Percentiles rank a stretch among this genome's conserved stretches.
Evolutionary conservation across 2,888 invertebrate species (phyloP).

Genomic region (Craniophora ligustri): DNA sequence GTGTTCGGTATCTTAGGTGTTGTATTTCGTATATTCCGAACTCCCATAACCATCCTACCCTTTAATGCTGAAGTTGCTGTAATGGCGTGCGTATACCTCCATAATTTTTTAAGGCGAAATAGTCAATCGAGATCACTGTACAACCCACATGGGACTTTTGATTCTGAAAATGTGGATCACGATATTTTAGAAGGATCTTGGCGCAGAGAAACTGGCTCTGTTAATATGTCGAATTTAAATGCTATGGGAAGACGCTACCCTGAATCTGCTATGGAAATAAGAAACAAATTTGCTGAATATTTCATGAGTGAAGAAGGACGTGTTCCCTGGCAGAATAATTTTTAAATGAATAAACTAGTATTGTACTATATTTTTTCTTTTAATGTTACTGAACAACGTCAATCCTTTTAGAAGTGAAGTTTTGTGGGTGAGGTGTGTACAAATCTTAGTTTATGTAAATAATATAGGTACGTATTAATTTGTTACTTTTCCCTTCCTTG

Average conservation of each 20-base stretch:
- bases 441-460: slow-evolving; percentile 6
- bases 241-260: slow-evolving; percentile 7
- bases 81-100: slow-evolving; percentile 48
- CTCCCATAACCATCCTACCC: slow-evolving; percentile 11
- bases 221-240: slow-evolving; percentile 21
- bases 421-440: slow-evolving; percentile 30
- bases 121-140: slow-evolving; percentile 27
- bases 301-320: slow-evolving; percentile 36
- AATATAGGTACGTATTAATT: slow-evolving; percentile 28
- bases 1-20: slow-evolving; percentile 33
- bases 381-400: slow-evolving; percentile 21
- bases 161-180: slow-evolving; percentile 36
- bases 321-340: slow-evolving; percentile 37
- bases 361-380: slow-evolving; percentile 26
- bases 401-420: slow-evolving; percentile 17
- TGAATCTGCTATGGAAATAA: slow-evolving; percentile 24
- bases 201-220: slow-evolving; percentile 26
- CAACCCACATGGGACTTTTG: slow-evolving; percentile 37
- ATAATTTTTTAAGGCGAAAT: slow-evolving; percentile 40
- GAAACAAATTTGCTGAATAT: slow-evolving; percentile 39
- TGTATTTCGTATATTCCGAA: slow-evolving; percentile 40
- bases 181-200: slow-evolving; percentile 34
- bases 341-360: slow-evolving; percentile 32
- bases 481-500: slow-evolving; percentile 25
- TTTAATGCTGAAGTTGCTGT: slow-evolving; percentile 38